Evolutionary conservation across 1,140 invertebrate genomes (phyloP).

Genomic region (Acyrthosiphon pisum): DNA sequence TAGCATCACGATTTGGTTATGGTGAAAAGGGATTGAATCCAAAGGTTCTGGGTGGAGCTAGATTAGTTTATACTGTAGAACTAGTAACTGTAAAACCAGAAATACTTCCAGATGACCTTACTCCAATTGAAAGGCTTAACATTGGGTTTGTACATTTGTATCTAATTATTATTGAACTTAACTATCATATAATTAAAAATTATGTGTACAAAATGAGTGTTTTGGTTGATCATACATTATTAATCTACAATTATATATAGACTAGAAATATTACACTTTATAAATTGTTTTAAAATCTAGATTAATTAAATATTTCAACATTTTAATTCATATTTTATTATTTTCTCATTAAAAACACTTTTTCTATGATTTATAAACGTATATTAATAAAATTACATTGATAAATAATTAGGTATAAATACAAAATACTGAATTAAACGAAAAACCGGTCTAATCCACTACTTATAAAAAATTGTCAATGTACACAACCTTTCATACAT

Average conservation of each 20-base stretch:
- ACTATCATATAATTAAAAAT: background rate
- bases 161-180: background rate
- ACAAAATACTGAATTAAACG: too few species aligned
- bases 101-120: constrained; percentile 70
- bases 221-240: too few species aligned
- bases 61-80: constrained; percentile 72
- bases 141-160: constrained; percentile 69
- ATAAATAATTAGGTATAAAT: too few species aligned
- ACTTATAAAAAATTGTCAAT: too few species aligned
- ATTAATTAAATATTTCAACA: background rate
- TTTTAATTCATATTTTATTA: background rate
- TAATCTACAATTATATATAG: background rate
- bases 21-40: constrained; percentile 73
- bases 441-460: too few species aligned
- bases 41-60: constrained; percentile 72
- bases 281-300: background rate
- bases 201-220: too few species aligned
- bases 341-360: too few species aligned
- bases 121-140: constrained; percentile 68
- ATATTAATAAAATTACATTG: too few species aligned
- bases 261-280: background rate
- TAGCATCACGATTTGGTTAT: constrained; percentile 79
- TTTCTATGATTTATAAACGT: too few species aligned
- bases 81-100: constrained; percentile 72
- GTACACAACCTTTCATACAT: background rate